These are phyloP conservation scores for Pachliopta kotzebuea DNA, from an alignment of 2,888 invertebrate species.

Conservation along the genomic window DNA sequence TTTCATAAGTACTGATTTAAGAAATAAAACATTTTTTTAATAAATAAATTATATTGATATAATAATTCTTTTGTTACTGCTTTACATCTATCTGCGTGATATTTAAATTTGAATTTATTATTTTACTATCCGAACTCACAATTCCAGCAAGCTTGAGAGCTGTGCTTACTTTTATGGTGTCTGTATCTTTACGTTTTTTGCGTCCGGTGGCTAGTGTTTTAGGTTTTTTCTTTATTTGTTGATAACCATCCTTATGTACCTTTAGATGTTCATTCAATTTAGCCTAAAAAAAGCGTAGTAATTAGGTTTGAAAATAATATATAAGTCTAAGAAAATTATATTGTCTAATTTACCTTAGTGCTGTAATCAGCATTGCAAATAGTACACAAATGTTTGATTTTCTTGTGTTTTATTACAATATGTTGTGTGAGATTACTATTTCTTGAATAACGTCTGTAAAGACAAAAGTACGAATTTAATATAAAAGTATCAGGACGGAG, in stretches of 20 bases:
- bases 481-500: background rate
- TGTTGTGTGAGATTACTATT: constrained; percentile 80
- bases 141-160: constrained; percentile 61
- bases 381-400: constrained; percentile 66
- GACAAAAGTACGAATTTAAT: constrained; percentile 1
- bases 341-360: constrained; percentile 52
- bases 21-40: background rate
- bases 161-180: constrained; percentile 49
- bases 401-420: constrained; percentile 71
- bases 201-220: constrained; percentile 51
- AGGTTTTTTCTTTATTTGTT: constrained; percentile 33
- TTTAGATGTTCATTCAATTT: constrained; percentile 53
- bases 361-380: constrained; percentile 56
- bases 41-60: background rate
- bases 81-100: background rate
- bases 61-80: background rate
- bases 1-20: no score
- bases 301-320: background rate
- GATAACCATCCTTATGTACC: constrained; percentile 40
- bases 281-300: constrained; percentile 44
- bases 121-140: constrained; percentile 28
- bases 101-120: constrained; percentile 9
- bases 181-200: constrained; percentile 59
- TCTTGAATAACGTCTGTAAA: constrained; percentile 71
- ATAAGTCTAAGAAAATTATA: background rate